phyloP scores from a whole-genome alignment of 2,113 vertebrate species.

The Phycodurus eques region DNA sequence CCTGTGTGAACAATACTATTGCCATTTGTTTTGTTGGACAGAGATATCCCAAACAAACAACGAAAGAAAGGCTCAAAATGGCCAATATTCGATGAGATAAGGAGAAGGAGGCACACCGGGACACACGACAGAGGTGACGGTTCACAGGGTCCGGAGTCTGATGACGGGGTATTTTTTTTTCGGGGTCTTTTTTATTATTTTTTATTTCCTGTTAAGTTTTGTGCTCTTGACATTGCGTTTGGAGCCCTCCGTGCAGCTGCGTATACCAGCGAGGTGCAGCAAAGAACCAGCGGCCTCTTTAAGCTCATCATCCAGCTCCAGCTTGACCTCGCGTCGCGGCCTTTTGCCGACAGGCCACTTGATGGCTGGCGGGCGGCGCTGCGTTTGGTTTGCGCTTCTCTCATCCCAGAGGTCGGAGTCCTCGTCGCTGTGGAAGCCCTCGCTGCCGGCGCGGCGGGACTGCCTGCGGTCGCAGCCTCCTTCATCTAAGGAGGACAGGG shows the following conservation, averaged over 20 bases:
- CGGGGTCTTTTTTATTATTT: conserved; percentile 10
- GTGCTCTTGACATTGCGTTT: conserved; percentile 88
- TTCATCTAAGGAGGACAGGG: conserved; percentile 84
- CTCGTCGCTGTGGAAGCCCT: conserved; percentile 92
- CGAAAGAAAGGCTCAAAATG: conserved; percentile 72
- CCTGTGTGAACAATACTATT: conserved; percentile 89
- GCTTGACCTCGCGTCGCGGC: conserved; percentile 75
- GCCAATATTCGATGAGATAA: conserved; percentile 68
- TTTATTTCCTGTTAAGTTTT: conserved; percentile 89
- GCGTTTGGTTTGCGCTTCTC: conserved; percentile 63
- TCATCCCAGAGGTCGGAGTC: conserved; percentile 87
- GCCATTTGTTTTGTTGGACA: conserved; percentile 75
- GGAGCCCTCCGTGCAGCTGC: conserved; percentile 84
- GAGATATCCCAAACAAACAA: conserved; percentile 68
- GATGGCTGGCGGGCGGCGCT: conserved; percentile 63
- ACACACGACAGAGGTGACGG: conserved; percentile 61
- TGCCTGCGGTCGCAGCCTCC: conserved; percentile 82
- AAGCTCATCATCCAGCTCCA: conserved; percentile 95
- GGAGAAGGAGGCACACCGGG: conserved; percentile 71
- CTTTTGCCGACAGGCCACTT: conserved; percentile 76
- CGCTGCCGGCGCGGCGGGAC: conserved; percentile 81
- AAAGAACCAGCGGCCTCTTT: conserved; percentile 97
- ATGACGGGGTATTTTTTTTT: conserved; percentile 73
- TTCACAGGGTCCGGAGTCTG: conserved; percentile 64
- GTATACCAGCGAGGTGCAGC: conserved; percentile 94